phyloP scores from a whole-genome alignment of 2,113 vertebrate species.

The Erythrolamprus reginae region DNA sequence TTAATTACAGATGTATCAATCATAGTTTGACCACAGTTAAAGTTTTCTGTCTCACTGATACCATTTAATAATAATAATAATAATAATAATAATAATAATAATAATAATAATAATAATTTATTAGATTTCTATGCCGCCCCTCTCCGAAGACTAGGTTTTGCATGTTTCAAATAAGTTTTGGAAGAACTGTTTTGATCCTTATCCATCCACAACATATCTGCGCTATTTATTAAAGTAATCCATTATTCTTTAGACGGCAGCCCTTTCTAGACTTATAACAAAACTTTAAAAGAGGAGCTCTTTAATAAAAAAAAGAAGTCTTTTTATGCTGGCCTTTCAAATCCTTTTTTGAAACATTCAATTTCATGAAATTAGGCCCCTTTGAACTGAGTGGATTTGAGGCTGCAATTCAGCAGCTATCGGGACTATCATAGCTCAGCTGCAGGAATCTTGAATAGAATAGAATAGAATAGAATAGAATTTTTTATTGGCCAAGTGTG shows the following conservation, averaged over 20 bases:
- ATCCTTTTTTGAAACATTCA: not conserved
- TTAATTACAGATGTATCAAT: not conserved
- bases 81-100: too few species aligned
- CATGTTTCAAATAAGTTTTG: not conserved
- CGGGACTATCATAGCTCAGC: not conserved
- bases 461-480: too few species aligned
- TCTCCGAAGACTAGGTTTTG: too few species aligned
- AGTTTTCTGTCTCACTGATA: not conserved
- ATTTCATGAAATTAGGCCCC: not conserved
- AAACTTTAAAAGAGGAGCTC: not conserved
- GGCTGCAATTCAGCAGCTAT: not conserved
- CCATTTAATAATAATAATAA: too few species aligned
- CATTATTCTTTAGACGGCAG: not conserved
- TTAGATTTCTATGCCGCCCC: too few species aligned
- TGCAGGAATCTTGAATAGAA: not conserved
- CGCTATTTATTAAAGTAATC: not conserved
- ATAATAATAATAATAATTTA: too few species aligned
- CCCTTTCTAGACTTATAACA: not conserved
- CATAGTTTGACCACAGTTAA: not conserved
- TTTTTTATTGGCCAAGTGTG: too few species aligned
- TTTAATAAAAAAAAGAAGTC: not conserved
- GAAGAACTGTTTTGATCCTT: not conserved
- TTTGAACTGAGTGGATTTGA: not conserved
- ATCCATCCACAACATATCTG: not conserved
- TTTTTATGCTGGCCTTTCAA: not conserved